These are phyloP conservation scores for Adelges cooleyi DNA, from an alignment of 1,140 invertebrate genomes.

Conservation along the genomic window DNA sequence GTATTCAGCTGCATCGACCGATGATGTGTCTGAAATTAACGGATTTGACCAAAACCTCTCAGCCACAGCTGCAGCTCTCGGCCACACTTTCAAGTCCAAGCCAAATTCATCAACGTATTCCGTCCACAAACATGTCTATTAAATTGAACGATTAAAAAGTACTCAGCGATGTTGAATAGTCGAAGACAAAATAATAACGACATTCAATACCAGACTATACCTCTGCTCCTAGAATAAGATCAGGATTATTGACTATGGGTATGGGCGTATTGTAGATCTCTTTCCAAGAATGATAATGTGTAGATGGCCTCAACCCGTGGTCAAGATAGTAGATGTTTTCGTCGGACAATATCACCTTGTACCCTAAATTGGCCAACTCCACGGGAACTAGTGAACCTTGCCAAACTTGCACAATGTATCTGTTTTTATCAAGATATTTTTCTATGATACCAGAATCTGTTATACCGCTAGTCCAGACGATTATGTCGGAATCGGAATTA, in stretches of 20 bases:
- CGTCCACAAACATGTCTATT: slow-evolving; percentile 50
- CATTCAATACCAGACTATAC: neutral
- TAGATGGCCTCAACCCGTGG: slow-evolving; percentile 65
- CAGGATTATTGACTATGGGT: slow-evolving; percentile 32
- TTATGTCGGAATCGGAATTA: slow-evolving; percentile 40
- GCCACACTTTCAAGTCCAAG: slow-evolving; percentile 60
- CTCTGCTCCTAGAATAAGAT: slow-evolving; percentile 3
- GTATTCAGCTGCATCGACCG: neutral
- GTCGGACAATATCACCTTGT: slow-evolving; percentile 56
- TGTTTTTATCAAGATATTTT: slow-evolving; percentile 49
- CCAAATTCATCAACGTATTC: slow-evolving; percentile 57
- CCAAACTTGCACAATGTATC: slow-evolving; percentile 67
- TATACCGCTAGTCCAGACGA: slow-evolving; percentile 64
- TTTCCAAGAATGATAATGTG: slow-evolving; percentile 56
- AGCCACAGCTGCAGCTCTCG: slow-evolving; percentile 58
- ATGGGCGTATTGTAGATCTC: slow-evolving; percentile 49
- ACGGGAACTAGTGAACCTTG: slow-evolving; percentile 45
- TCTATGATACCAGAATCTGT: slow-evolving; percentile 51
- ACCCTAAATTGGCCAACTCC: slow-evolving; percentile 51
- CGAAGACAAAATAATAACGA: too few species aligned
- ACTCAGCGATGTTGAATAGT: too few species aligned
- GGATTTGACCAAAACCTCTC: slow-evolving; percentile 69
- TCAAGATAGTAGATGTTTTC: slow-evolving; percentile 73
- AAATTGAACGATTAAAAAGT: neutral
- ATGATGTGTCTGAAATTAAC: too few species aligned